Conservation (phyloP, 2,888 invertebrate species). For the Timema cristinae region DNA sequence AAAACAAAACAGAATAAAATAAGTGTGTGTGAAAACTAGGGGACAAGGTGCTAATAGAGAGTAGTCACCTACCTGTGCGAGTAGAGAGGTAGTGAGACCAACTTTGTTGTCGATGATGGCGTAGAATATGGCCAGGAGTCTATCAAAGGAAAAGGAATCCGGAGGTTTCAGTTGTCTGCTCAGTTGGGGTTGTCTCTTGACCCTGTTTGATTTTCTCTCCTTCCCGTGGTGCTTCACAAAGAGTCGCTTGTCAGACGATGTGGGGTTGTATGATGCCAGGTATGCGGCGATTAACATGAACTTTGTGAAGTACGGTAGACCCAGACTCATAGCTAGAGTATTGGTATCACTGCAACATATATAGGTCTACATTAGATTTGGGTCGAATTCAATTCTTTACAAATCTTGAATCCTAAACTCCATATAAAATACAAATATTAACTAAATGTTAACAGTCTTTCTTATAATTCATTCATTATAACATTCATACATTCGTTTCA, state of each 20-base stretch:
- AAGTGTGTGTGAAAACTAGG: no score
- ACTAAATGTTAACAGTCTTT: no score
- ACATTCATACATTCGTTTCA: no score
- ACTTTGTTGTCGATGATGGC: constrained; percentile 81
- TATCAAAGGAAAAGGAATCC: constrained; percentile 74
- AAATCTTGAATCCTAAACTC: no score
- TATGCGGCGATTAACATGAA: constrained; percentile 86
- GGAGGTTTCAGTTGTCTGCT: constrained; percentile 72
- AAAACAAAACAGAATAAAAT: no score
- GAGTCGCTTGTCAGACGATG: constrained; percentile 79
- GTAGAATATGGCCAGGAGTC: constrained; percentile 84
- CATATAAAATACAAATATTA: no score
- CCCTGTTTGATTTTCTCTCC: constrained; percentile 42
- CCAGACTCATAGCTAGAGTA: constrained; percentile 47
- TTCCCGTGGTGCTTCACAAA: constrained; percentile 79
- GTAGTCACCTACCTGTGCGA: constrained; percentile 58
- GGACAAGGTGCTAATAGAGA: no score
- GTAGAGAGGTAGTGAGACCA: constrained; percentile 78
- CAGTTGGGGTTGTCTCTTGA: constrained; percentile 44
- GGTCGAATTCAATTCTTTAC: no score
- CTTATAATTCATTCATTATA: no score
- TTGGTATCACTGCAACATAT: constrained; percentile 34
- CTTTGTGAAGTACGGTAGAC: constrained; percentile 86
- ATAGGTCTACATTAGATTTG: no score
- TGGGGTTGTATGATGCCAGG: constrained; percentile 88